A percentile compares a stretch with the other conserved stretches of the same genome.
Evolutionary conservation across 1,140 invertebrate genomes (phyloP).

Genomic region (Tetramorium alpestre): DNA sequence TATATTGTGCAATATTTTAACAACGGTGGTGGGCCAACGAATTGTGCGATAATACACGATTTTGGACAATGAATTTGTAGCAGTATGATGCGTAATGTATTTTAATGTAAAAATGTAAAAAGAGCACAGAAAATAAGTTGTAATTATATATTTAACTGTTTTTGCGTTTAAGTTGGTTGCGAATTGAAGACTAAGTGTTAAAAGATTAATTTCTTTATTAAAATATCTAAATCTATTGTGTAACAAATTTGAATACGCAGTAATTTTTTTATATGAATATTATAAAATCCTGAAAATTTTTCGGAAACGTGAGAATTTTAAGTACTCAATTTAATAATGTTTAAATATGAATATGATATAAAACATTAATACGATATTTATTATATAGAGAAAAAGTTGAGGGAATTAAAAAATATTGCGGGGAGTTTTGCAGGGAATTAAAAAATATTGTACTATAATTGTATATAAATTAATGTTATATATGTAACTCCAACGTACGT

Average conservation of each 20-base stretch:
- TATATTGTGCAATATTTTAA: conserved; percentile 50
- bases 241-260: background rate
- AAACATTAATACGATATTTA: background rate
- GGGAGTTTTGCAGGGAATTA: background rate
- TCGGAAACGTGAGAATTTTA: background rate
- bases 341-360: background rate
- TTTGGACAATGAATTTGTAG: conserved; percentile 30
- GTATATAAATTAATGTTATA: conserved; percentile 28
- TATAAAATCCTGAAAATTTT: conserved; percentile 25
- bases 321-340: background rate
- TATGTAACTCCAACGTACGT: background rate
- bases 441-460: conserved; percentile 19
- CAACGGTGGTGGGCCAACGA: background rate
- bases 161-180: background rate
- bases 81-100: background rate
- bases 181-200: background rate
- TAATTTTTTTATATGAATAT: background rate
- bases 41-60: conserved; percentile 31
- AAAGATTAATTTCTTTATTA: conserved; percentile 7
- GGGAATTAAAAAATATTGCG: conserved; percentile 21
- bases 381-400: background rate
- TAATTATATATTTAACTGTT: background rate
- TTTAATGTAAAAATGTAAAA: conserved; percentile 26
- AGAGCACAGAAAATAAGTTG: background rate
- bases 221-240: conserved; percentile 2